Conservation (phyloP, 2,113 vertebrate species). For the Corythaeola cristata region DNA sequence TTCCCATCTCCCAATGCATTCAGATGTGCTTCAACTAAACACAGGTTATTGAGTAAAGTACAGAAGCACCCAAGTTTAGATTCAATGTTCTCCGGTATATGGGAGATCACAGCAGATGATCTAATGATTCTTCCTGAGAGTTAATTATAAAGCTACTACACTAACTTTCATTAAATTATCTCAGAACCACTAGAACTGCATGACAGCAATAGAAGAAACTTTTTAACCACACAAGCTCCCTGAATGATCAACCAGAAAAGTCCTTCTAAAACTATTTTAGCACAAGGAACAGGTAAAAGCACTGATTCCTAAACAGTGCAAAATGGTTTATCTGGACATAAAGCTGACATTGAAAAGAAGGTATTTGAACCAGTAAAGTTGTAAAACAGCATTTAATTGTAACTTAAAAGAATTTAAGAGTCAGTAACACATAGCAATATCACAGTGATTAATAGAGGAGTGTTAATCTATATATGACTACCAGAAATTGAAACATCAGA, state of each 20-base stretch:
- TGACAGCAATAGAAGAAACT: background rate
- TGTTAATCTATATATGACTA: background rate
- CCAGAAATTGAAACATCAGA: background rate
- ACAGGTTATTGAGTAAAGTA: background rate
- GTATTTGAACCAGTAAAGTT: background rate
- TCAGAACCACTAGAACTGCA: background rate
- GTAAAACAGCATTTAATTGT: background rate
- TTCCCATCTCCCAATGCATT: background rate
- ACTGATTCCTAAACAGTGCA: background rate
- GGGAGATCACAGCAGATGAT: background rate
- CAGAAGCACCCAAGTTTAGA: background rate
- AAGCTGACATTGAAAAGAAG: background rate
- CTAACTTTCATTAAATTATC: background rate
- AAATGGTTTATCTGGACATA: background rate
- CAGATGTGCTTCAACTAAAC: background rate
- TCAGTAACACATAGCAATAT: background rate
- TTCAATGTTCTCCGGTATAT: background rate
- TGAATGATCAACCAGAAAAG: background rate
- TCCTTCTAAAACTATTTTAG: background rate
- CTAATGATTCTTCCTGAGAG: background rate
- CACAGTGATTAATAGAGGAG: background rate
- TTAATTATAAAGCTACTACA: background rate
- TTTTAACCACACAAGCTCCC: background rate
- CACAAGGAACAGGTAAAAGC: background rate
- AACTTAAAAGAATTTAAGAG: background rate